Conservation (phyloP, 1,140 invertebrate species). For the Epicauta chinensis region DNA sequence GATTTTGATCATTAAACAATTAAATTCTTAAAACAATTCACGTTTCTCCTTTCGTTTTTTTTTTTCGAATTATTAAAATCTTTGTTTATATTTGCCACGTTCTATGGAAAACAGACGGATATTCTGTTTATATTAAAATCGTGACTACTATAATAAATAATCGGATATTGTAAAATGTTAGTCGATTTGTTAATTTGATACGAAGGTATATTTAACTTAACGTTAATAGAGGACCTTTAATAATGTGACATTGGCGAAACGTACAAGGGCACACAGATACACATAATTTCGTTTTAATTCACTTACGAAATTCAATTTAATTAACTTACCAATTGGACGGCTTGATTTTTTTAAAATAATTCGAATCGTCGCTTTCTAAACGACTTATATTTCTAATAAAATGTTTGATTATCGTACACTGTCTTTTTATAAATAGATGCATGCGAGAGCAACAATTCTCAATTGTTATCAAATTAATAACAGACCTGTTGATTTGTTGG, state of each 20-base stretch:
- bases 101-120: not conserved
- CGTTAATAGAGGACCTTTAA: too few species aligned
- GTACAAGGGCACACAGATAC: too few species aligned
- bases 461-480: constrained; percentile 3
- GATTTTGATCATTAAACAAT: too few species aligned
- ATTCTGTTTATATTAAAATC: not conserved
- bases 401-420: constrained; percentile 6
- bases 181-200: too few species aligned
- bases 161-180: not conserved
- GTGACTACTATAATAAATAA: not conserved
- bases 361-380: not conserved
- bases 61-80: not conserved
- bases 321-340: too few species aligned
- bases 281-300: too few species aligned
- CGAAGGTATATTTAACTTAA: too few species aligned
- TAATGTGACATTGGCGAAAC: too few species aligned
- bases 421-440: constrained; percentile 16
- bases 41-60: too few species aligned
- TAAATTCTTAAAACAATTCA: too few species aligned
- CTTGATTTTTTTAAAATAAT: constrained; percentile 2
- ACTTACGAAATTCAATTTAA: too few species aligned
- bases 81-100: not conserved
- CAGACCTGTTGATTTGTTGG: constrained; percentile 1
- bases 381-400: not conserved
- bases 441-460: constrained; percentile 5